phyloP scores from a whole-genome alignment of 2,888 invertebrate species.

The Xestobium rufovillosum region DNA sequence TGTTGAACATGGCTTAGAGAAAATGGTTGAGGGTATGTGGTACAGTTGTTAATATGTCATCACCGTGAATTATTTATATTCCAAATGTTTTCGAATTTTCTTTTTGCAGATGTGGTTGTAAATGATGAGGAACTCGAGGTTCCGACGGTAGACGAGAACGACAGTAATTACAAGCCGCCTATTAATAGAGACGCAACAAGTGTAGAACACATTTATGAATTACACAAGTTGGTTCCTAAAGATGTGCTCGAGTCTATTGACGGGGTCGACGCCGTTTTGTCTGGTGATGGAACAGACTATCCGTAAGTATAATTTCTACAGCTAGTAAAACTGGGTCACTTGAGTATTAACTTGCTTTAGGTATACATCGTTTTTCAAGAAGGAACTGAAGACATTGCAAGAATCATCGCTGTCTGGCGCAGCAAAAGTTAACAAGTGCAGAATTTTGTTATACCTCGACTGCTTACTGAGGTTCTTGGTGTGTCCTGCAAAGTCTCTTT shows the following conservation, averaged over 20 bases:
- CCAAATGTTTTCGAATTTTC: slow-evolving; percentile 3
- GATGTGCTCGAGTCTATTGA: slow-evolving; percentile 39
- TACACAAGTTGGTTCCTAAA: slow-evolving; percentile 43
- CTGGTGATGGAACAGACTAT: slow-evolving; percentile 16
- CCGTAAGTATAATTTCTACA: slow-evolving; percentile 15
- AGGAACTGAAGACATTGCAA: slow-evolving; percentile 24
- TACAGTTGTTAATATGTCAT: no score
- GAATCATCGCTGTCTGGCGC: slow-evolving; percentile 10
- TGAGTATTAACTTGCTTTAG: slow-evolving; percentile 16
- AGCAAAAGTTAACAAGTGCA: slow-evolving; percentile 25
- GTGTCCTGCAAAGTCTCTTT: slow-evolving; percentile 28
- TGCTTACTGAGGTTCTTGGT: slow-evolving; percentile 33
- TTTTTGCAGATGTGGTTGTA: slow-evolving; percentile 13
- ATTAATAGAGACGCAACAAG: slow-evolving; percentile 46
- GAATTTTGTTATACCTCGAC: slow-evolving; percentile 35
- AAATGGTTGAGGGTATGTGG: no score
- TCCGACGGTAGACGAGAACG: slow-evolving; percentile 36
- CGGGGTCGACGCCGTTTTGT: slow-evolving; percentile 25
- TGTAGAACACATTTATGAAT: slow-evolving; percentile 45
- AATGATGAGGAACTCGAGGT: slow-evolving; percentile 33
- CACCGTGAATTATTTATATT: no score
- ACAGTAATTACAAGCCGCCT: slow-evolving; percentile 44
- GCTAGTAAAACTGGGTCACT: background rate
- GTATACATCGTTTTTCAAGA: slow-evolving; percentile 23
- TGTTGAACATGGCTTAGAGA: no score